Evolutionary conservation across 2,888 invertebrate species (phyloP), one percentile per base, ranked within the genome.

Genomic region (Drosophila prostipennis): DNA sequence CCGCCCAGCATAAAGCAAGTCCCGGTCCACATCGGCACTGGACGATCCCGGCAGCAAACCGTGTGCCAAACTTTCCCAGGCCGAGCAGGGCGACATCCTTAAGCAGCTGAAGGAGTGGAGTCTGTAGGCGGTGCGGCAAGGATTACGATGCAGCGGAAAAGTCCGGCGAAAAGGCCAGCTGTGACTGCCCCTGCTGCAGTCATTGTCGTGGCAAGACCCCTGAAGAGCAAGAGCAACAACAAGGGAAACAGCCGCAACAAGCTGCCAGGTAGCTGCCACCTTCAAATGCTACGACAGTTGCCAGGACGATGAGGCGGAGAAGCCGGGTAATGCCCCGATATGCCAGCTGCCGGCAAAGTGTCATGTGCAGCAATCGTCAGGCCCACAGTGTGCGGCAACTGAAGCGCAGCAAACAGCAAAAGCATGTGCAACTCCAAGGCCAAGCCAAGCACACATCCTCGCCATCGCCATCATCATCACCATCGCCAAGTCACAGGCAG

Each of bases 51-150:
- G 53, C 48, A 52, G 53, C 14, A 80, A 87, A 11, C 36, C 56
- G 1, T 37, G 46, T 11, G 14, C 45, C n/a, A 65, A 80, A 29
- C 73, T 90, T 13, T 82, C 89, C 5, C 76, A 87, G 56, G 59
- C 71, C 6, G 92, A 92, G 71, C 89, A 90, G 80, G 71, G 77
- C 10, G 77, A 88, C n/a, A 89, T 91, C 42, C 76, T 91, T 1
- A 87, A 89, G 64, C 92, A 92, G 75, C 73, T 92, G 2, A 90
- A 90, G 77, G 91, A 92, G 69, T 92, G 92, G 92, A 92, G 92
- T 78, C 77, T 91, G 37, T 89, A 88, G 92, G 92, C 54, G 86
- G 90, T 54, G 77, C 77, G 32, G 89, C 58, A 88, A 89, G 70
- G 89, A 91, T 70, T 90, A 83, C 49, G 76, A 89, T 10, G 63